These are phyloP conservation scores for Dryomyza anilis DNA, from an alignment of 2,888 invertebrate genomes.

Conservation along the genomic window DNA sequence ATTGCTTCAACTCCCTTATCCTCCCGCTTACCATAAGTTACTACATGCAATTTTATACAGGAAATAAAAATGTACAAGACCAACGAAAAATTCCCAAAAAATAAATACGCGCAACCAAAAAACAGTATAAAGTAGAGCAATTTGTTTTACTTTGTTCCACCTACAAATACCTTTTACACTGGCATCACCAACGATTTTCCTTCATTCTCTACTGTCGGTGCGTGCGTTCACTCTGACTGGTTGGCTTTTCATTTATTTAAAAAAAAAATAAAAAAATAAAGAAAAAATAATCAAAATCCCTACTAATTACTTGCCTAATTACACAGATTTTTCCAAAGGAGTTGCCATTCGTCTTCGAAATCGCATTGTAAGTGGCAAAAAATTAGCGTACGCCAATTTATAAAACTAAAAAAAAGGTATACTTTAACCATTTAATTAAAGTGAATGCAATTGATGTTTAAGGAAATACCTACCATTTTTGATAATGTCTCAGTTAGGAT, in stretches of 20 bases:
- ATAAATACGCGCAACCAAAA: neutral
- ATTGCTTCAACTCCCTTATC: neutral
- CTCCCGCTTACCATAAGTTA: neutral
- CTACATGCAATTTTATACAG: neutral
- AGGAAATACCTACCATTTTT: too few relatives aligned
- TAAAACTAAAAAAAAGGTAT: too few relatives aligned
- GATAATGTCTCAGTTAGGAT: too few relatives aligned
- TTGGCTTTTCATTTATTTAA: conserved; percentile 13
- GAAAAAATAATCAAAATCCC: conserved; percentile 35
- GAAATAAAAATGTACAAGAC: conserved; percentile 1
- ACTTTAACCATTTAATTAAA: too few relatives aligned
- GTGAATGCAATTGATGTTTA: too few relatives aligned
- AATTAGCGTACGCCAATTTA: neutral
- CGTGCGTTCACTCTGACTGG: neutral
- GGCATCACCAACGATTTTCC: neutral
- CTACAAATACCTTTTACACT: neutral
- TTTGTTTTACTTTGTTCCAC: conserved; percentile 22
- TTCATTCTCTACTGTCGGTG: neutral
- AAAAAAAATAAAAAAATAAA: neutral
- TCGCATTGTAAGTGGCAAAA: conserved; percentile 3
- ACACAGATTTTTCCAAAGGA: conserved; percentile 47
- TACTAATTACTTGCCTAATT: conserved; percentile 53
- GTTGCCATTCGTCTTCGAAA: conserved; percentile 48
- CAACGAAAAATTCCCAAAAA: neutral
- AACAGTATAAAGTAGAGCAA: neutral